Conservation (phyloP, 2,888 invertebrate species). For the Oligia latruncula region DNA sequence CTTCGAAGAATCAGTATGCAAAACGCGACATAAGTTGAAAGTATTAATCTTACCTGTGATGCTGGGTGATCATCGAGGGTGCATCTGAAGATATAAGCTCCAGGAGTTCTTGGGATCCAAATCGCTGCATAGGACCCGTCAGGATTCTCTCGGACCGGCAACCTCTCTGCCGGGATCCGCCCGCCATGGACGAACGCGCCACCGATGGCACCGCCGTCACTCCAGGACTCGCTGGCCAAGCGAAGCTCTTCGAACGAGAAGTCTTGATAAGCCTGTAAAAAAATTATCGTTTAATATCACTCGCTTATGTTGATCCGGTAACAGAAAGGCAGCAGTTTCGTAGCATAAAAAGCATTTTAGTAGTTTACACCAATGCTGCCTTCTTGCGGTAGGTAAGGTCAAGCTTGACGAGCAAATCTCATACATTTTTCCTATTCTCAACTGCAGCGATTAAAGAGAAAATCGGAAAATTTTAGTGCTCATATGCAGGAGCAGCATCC, state of each 20-base stretch:
- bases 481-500: background rate
- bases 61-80: slow-evolving; percentile 96
- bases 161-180: slow-evolving; percentile 91
- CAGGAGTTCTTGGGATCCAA: slow-evolving; percentile 98
- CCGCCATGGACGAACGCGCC: slow-evolving; percentile 78
- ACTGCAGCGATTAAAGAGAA: background rate
- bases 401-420: background rate
- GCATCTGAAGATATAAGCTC: slow-evolving; percentile 96
- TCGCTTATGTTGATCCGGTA: background rate
- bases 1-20: background rate
- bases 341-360: background rate
- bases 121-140: slow-evolving; percentile 96
- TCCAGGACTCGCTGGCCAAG: slow-evolving; percentile 86
- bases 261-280: slow-evolving; percentile 94
- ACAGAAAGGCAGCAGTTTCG: background rate
- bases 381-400: background rate
- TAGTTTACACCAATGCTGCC: background rate
- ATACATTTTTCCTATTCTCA: background rate
- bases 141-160: slow-evolving; percentile 93
- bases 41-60: slow-evolving; percentile 89
- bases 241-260: slow-evolving; percentile 99
- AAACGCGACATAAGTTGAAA: background rate
- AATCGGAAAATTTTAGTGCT: background rate
- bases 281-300: background rate
- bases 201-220: slow-evolving; percentile 78